phyloP scores from a whole-genome alignment of 2,113 vertebrate species.

The Xiphias gladius region DNA sequence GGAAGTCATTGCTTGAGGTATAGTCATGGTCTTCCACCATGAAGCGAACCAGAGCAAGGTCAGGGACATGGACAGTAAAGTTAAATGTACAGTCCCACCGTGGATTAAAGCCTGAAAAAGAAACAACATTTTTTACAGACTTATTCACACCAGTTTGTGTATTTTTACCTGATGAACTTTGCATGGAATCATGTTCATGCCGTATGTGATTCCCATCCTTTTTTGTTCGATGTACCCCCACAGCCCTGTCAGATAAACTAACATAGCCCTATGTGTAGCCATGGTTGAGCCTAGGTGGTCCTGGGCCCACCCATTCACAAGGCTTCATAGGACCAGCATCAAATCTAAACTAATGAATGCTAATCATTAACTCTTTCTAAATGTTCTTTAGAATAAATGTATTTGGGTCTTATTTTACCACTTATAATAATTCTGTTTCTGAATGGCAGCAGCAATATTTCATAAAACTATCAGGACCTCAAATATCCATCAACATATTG shows the following conservation, averaged over 20 bases:
- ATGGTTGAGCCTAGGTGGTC: too few species aligned
- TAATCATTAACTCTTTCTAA: not conserved
- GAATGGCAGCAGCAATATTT: too few species aligned
- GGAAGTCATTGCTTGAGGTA: conserved; percentile 92
- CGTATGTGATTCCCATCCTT: not conserved
- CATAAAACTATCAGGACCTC: not conserved
- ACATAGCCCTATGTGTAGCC: too few species aligned
- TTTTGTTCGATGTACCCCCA: not conserved
- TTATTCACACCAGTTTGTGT: not conserved
- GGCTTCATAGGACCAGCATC: too few species aligned
- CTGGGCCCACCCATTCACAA: too few species aligned
- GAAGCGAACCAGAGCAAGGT: conserved; percentile 93
- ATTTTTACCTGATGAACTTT: not conserved
- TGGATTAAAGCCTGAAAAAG: conserved; percentile 91
- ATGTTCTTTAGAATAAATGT: too few species aligned
- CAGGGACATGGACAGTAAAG: conserved; percentile 89
- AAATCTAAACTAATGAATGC: not conserved
- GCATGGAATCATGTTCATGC: not conserved
- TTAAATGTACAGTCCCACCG: conserved; percentile 89
- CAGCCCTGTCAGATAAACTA: not conserved
- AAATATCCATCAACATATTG: not conserved
- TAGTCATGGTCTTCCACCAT: conserved; percentile 94
- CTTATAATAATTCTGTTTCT: too few species aligned
- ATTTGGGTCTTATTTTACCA: too few species aligned
- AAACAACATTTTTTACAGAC: not conserved